These are phyloP conservation scores for Drosophila meridionalis DNA, from an alignment of 2,888 invertebrate genomes.

Conservation along the genomic window DNA sequence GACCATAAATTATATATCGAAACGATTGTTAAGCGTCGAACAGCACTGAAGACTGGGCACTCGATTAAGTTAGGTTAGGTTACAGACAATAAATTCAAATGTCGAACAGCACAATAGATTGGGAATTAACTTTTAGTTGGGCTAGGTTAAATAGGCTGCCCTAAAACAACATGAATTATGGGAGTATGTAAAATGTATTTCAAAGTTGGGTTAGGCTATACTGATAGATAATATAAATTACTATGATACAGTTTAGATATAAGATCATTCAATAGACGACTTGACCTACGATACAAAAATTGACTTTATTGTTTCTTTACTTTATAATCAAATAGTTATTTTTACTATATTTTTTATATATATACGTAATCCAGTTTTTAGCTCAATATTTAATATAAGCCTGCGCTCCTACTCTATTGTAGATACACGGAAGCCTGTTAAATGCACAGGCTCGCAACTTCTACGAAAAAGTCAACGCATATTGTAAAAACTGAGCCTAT, in stretches of 20 bases:
- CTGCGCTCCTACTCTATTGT: neutral
- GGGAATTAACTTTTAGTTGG: neutral
- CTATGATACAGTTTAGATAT: neutral
- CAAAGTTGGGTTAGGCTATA: neutral
- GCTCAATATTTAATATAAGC: too few relatives aligned
- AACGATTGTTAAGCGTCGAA: neutral
- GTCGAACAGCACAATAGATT: neutral
- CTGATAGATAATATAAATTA: neutral
- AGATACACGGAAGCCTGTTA: neutral
- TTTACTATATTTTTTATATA: too few relatives aligned
- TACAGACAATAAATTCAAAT: neutral
- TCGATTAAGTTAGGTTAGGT: slow-evolving; percentile 10
- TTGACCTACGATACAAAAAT: too few relatives aligned
- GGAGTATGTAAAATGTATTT: neutral
- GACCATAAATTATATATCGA: slow-evolving; percentile 27
- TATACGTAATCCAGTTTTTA: too few relatives aligned
- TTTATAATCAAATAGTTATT: too few relatives aligned
- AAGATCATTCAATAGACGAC: neutral
- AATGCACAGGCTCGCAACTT: slow-evolving; percentile 6
- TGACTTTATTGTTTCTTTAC: too few relatives aligned
- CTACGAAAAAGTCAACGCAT: neutral
- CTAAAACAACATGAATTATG: neutral
- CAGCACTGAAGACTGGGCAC: slow-evolving; percentile 5
- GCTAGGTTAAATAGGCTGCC: slow-evolving; percentile 6
- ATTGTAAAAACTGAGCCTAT: neutral